Evolutionary conservation across 2,888 invertebrate species (phyloP).

Genomic region (Tricholauxania praeusta): DNA sequence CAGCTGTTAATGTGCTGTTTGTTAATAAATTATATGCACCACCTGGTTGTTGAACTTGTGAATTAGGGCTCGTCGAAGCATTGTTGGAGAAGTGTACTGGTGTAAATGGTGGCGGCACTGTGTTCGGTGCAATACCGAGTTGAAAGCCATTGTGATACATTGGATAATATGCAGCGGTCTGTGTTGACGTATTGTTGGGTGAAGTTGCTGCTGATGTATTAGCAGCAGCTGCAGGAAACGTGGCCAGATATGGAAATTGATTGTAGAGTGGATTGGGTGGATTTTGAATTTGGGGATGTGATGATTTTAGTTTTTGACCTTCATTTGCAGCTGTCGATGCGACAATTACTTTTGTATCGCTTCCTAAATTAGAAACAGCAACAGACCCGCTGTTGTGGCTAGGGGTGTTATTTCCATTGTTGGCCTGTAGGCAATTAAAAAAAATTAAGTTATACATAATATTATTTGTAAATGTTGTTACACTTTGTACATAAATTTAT

Average conservation of each 20-base stretch:
- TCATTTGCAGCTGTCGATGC: conserved; percentile 49
- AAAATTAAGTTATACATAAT: conserved; percentile 42
- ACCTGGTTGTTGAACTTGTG: conserved; percentile 43
- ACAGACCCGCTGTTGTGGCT: conserved; percentile 63
- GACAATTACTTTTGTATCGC: conserved; percentile 60
- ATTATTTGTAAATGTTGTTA: conserved; percentile 40
- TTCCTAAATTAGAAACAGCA: conserved; percentile 49
- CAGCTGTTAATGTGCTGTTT: conserved; percentile 46
- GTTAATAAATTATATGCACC: conserved; percentile 49
- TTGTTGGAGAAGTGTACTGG: conserved; percentile 64
- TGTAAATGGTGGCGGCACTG: conserved; percentile 66
- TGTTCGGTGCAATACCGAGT: conserved; percentile 63
- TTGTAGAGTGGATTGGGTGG: conserved; percentile 63
- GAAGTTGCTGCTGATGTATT: conserved; percentile 53
- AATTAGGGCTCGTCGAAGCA: conserved; percentile 28
- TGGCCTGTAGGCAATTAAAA: conserved; percentile 32
- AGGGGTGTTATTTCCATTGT: conserved; percentile 42
- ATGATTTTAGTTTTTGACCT: conserved; percentile 54
- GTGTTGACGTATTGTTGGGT: conserved; percentile 47
- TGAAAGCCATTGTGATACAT: conserved; percentile 68
- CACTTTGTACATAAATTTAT: conserved; percentile 7
- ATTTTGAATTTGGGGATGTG: conserved; percentile 60
- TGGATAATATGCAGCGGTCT: conserved; percentile 63
- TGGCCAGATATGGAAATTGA: conserved; percentile 66
- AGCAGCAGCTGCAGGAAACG: conserved; percentile 59